These are phyloP conservation scores for Zootoca vivipara DNA, from an alignment of 2,113 vertebrate species.

Conservation along the genomic window DNA sequence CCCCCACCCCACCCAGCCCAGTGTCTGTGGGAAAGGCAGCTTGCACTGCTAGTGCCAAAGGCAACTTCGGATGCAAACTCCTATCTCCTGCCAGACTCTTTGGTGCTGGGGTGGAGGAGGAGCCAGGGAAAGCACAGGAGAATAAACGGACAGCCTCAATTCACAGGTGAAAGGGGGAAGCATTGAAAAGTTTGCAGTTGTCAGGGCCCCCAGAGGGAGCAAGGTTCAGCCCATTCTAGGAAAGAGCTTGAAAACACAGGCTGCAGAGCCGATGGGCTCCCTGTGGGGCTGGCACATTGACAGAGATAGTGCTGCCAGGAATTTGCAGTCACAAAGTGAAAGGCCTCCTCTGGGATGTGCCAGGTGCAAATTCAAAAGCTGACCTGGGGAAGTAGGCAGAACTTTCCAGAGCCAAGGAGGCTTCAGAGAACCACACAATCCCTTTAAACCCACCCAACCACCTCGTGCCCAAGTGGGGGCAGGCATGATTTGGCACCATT, in stretches of 20 bases:
- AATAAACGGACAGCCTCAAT: neutral
- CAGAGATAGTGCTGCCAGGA: slow-evolving; percentile 31
- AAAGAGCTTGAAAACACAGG: neutral
- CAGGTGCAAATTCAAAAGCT: neutral
- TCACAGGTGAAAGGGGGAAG: no score
- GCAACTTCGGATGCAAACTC: neutral
- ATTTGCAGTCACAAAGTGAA: neutral
- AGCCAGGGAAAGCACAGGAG: neutral
- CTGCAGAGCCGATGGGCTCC: neutral
- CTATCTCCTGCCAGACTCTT: neutral
- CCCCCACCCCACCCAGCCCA: neutral
- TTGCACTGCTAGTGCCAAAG: neutral
- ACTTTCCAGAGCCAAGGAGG: neutral
- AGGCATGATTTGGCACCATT: neutral
- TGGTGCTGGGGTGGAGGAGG: neutral
- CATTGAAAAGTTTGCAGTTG: neutral
- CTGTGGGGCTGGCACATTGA: neutral
- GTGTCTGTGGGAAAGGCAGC: neutral
- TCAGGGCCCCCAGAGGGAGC: neutral
- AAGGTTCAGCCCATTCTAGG: neutral
- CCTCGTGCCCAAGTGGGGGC: no score
- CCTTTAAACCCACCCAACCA: neutral
- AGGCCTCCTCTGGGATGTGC: neutral
- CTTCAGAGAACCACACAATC: neutral
- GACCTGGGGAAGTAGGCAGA: neutral